Conservation (phyloP, 2,113 vertebrate genomes). For the Rhadina sibilatrix region DNA sequence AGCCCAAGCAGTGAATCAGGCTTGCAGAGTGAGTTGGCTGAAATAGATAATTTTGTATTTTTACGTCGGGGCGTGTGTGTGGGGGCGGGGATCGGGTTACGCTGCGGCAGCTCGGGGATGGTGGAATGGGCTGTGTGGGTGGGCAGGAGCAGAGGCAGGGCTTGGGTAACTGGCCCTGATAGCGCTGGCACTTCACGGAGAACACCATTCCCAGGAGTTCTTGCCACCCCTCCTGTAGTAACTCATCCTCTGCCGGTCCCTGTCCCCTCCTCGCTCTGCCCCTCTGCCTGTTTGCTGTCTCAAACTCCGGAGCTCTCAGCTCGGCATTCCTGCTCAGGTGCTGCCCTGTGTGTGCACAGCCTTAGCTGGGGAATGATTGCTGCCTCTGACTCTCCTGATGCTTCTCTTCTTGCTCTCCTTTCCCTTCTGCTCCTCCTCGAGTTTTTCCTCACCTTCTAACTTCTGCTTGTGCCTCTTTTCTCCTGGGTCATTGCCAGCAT, state of each 20-base stretch:
- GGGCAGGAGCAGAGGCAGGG: neutral
- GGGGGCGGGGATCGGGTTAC: constrained; percentile 30
- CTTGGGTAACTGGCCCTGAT: neutral
- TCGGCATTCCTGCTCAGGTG: neutral
- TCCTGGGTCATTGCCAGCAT: neutral
- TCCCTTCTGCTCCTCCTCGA: neutral
- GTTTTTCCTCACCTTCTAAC: neutral
- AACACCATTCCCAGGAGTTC: neutral
- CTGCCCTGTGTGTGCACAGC: neutral
- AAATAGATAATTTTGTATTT: constrained; percentile 27
- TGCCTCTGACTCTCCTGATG: neutral
- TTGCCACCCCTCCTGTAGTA: neutral
- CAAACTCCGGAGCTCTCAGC: neutral
- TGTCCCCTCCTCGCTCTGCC: neutral
- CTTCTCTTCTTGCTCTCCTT: neutral
- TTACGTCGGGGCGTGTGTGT: neutral
- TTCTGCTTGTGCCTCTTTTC: neutral
- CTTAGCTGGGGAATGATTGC: accelerated
- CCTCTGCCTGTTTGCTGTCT: neutral
- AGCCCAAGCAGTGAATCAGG: constrained; percentile 4
- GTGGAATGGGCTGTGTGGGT: constrained; percentile 2
- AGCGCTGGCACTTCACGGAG: neutral
- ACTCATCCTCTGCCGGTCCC: neutral
- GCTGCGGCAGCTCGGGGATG: neutral
- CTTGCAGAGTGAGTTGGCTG: neutral